Conservation (phyloP, 1,140 invertebrate genomes). For the Monochamus saltuarius region DNA sequence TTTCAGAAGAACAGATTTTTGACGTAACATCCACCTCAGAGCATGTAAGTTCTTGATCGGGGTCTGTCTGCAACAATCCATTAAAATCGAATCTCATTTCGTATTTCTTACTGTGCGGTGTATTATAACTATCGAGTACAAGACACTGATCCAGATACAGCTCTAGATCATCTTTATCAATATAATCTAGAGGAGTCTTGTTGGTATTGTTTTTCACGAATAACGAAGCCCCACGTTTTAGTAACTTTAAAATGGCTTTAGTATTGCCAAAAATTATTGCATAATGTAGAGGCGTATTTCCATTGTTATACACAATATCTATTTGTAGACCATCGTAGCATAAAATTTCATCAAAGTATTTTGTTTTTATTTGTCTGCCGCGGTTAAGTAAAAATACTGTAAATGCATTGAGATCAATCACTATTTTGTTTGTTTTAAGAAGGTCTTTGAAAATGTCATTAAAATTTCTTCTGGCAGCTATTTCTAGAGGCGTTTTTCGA, state of each 20-base stretch:
- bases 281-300: constrained; percentile 17
- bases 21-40: constrained; percentile 4
- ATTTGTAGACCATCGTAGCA: constrained; percentile 5
- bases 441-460: constrained; percentile 12
- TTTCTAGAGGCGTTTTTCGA: constrained; percentile 13
- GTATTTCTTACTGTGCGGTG: constrained; percentile 10
- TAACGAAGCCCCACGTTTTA: constrained; percentile 11
- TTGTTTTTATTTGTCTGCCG: constrained; percentile 9
- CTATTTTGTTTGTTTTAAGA: constrained; percentile 15
- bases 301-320: constrained; percentile 6
- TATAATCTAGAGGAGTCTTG: constrained; percentile 15
- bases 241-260: constrained; percentile 7
- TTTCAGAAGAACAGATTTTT: constrained; percentile 4
- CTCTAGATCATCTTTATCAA: constrained; percentile 13
- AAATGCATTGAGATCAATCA: constrained; percentile 5
- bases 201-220: not conserved
- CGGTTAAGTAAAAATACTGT: constrained; percentile 4
- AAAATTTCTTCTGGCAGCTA: constrained; percentile 15
- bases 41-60: not conserved
- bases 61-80: not conserved
- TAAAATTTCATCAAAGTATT: constrained; percentile 18
- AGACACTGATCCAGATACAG: constrained; percentile 8
- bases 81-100: constrained; percentile 10
- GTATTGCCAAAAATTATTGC: constrained; percentile 12
- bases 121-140: not conserved